Conservation (phyloP, 1,140 invertebrate species). For the Battus philenor region DNA sequence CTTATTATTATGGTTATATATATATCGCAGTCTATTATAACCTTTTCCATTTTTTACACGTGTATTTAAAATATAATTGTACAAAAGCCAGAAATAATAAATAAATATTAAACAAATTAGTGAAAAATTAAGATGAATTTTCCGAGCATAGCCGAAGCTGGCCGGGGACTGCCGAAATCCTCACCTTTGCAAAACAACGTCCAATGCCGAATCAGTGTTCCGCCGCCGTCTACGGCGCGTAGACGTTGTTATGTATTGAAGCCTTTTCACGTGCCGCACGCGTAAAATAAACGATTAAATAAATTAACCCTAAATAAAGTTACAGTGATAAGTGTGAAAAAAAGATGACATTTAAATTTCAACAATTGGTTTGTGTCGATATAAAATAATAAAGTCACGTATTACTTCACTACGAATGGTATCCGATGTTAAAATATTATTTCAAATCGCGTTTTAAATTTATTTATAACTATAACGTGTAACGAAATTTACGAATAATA, state of each 20-base stretch:
- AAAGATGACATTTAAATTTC: not conserved
- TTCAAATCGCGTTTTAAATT: too few species aligned
- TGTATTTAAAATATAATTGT: too few species aligned
- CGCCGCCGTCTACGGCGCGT: constrained; percentile 31
- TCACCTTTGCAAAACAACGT: constrained; percentile 65
- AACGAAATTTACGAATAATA: not conserved
- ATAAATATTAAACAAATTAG: too few species aligned
- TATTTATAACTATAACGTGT: not conserved
- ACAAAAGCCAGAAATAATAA: too few species aligned
- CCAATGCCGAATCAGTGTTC: constrained; percentile 66
- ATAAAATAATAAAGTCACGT: too few species aligned
- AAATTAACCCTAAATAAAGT: constrained; percentile 35
- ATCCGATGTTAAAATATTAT: not conserved
- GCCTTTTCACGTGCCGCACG: constrained; percentile 18
- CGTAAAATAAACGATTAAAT: constrained; percentile 26
- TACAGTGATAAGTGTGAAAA: constrained; percentile 5
- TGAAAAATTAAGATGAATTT: constrained; percentile 59
- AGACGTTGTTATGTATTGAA: constrained; percentile 27
- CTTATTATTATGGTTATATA: too few species aligned
- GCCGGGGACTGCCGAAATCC: constrained; percentile 49
- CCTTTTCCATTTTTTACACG: too few species aligned
- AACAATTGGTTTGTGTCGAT: not conserved
- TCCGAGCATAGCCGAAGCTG: constrained; percentile 40
- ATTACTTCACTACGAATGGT: not conserved
- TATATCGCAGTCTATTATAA: too few species aligned